Percentiles rank a stretch among this genome's conserved stretches.
Evolutionary conservation across 2,797 vertebrate genomes (phyloP).

Genomic region (Vespertilio murinus): DNA sequence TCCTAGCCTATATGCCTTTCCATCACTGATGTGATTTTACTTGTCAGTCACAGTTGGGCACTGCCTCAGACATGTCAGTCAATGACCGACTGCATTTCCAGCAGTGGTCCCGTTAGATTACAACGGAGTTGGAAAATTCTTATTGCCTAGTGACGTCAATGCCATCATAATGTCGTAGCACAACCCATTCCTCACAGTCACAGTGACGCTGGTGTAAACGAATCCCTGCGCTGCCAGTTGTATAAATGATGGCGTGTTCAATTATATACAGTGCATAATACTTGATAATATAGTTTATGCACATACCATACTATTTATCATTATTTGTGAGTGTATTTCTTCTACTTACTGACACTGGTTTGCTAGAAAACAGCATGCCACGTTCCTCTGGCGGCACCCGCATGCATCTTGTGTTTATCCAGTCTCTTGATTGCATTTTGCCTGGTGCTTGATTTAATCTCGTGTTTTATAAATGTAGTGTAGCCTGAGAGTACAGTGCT

Average conservation of each 20-base stretch:
- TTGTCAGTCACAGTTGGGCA: background rate
- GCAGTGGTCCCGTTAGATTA: background rate
- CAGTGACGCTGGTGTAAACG: background rate
- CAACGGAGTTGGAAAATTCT: background rate
- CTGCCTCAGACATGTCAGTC: background rate
- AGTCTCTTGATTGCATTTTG: background rate
- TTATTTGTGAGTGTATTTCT: background rate
- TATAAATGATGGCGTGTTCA: background rate
- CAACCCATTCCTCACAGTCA: background rate
- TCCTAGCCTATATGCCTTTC: no score
- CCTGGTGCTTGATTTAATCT: background rate
- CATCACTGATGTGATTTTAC: no score
- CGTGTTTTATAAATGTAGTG: background rate
- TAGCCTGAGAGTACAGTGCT: background rate
- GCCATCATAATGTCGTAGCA: background rate
- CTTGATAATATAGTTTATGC: background rate
- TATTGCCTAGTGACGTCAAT: background rate
- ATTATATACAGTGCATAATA: background rate
- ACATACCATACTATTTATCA: background rate
- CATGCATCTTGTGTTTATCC: background rate
- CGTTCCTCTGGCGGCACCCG: background rate
- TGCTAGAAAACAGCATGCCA: background rate
- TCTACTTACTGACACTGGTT: background rate
- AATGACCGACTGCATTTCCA: background rate
- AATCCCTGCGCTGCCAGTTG: background rate